Conservation (phyloP, 1,140 invertebrate species). For the Trachelipus rathkii region DNA sequence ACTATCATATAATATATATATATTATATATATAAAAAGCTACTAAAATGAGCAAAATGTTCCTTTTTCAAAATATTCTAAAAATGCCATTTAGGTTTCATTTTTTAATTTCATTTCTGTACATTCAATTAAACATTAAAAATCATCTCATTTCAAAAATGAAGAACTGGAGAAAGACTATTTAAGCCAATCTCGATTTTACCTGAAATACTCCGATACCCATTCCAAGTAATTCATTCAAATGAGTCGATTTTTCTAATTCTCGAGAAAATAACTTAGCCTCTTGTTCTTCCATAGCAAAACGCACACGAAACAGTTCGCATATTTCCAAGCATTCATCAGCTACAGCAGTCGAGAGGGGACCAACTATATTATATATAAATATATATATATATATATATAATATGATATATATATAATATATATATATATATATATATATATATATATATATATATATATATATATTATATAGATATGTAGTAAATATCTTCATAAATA, state of each 20-base stretch:
- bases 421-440: not conserved
- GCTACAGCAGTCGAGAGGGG: conserved; percentile 79
- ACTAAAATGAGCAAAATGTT: too few relatives aligned
- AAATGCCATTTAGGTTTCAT: too few relatives aligned
- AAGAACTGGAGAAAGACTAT: not conserved
- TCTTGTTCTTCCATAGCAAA: conserved; percentile 89
- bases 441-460: not conserved
- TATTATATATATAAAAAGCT: too few relatives aligned
- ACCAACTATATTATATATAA: conserved; percentile 59
- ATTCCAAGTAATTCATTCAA: conserved; percentile 76
- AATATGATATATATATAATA: conserved; percentile 3
- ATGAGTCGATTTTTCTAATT: conserved; percentile 65
- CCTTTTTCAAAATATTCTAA: too few relatives aligned
- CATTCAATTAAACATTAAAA: too few relatives aligned
- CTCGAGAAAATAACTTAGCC: conserved; percentile 65
- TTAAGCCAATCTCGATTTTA: conserved; percentile 50
- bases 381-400: not conserved
- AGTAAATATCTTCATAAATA: too few relatives aligned
- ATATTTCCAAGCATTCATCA: conserved; percentile 90
- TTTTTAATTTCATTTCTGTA: too few relatives aligned
- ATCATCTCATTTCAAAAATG: too few relatives aligned
- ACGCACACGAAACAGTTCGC: conserved; percentile 77
- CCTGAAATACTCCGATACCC: conserved; percentile 83
- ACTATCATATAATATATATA: too few relatives aligned
- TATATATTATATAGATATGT: too few relatives aligned